Evolutionary conservation across 2,888 invertebrate genomes (phyloP), one percentile per base, ranked within the genome.

Genomic region (Drosophila prolongata): DNA sequence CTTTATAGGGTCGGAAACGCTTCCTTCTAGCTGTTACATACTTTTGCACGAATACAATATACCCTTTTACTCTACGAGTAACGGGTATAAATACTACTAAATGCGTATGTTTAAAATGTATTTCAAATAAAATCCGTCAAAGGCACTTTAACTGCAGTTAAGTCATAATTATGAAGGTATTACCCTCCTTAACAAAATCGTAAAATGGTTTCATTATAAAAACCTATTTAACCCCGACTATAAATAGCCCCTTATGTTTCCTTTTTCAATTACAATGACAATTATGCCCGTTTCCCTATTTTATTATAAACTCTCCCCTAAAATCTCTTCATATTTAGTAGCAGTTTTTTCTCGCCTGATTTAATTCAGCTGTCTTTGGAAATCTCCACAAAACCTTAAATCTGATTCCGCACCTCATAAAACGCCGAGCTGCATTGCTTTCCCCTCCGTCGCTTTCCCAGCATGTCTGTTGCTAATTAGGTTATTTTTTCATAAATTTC

Each of bases 401-500:
- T 64, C 47, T 35, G 14, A 42, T 35, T 64, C 64, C 27, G 16
- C 47, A 64, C 34, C 65, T 60, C 68, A 55, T 68, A 58, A 65
- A 69, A 42, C 53, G 47, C 42, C 34, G 10, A 30, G 11, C 19
- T 27, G 6, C 47, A 13, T 49, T 37, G 34, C 11, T 30, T 53
- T 58, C 40, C 81, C 43, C 54, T 54, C 56, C 43, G 59, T 34
- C 40, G 16, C 53, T 46, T 42, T 60, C 55, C 27, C 77, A 67
- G 66, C 75, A 78, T 53, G 85, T 59, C 42, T 66, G 58, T 65
- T 60, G 57, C 75, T 87, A 87, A 87, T 81, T 87, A 80, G 78
- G 34, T 47, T 53, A 56, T 46, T 46, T 40, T 68, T 77, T 70
- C 69, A 55, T 58, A 47, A 57, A 40, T 55, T 72, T 47, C 50